A percentile compares a stretch with the other conserved stretches of the same genome.
phyloP scores from a whole-genome alignment of 2,797 vertebrate genomes.

The Trichosurus vulpecula region DNA sequence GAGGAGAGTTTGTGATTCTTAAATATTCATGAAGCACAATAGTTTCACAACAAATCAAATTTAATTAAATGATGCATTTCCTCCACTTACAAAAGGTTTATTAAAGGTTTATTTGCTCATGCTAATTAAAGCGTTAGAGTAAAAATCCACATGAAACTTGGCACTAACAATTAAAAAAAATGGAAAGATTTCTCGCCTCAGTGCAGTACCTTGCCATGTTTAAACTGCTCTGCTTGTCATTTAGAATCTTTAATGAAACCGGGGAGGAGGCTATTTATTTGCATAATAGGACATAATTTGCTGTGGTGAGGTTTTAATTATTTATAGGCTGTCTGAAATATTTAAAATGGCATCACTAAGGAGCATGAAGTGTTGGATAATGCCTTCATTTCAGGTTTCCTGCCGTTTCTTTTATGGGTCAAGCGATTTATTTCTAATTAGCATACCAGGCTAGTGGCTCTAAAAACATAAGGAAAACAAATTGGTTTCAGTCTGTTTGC shows the following conservation, averaged over 20 bases:
- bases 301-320: constrained; percentile 89
- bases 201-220: constrained; percentile 82
- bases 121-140: constrained; percentile 85
- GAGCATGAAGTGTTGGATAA: constrained; percentile 86
- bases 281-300: constrained; percentile 90
- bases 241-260: constrained; percentile 88
- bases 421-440: constrained; percentile 87
- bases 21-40: constrained; percentile 84
- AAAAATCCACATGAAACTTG: constrained; percentile 86
- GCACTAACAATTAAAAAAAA: constrained; percentile 85
- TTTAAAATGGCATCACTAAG: constrained; percentile 88
- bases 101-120: constrained; percentile 88
- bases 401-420: constrained; percentile 86
- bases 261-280: constrained; percentile 90
- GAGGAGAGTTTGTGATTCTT: constrained; percentile 74
- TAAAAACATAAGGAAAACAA: constrained; percentile 84
- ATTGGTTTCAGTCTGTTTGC: constrained; percentile 78
- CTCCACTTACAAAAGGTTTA: constrained; percentile 84
- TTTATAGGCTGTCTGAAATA: constrained; percentile 88
- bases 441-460: constrained; percentile 80
- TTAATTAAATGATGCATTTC: constrained; percentile 87
- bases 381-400: constrained; percentile 87
- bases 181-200: constrained; percentile 82
- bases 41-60: constrained; percentile 85
- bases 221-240: constrained; percentile 86